A percentile compares a stretch with the other conserved stretches of the same genome.
These are phyloP conservation scores for Pteruthius melanotis DNA, from an alignment of 2,113 vertebrate genomes.

Conservation along the genomic window DNA sequence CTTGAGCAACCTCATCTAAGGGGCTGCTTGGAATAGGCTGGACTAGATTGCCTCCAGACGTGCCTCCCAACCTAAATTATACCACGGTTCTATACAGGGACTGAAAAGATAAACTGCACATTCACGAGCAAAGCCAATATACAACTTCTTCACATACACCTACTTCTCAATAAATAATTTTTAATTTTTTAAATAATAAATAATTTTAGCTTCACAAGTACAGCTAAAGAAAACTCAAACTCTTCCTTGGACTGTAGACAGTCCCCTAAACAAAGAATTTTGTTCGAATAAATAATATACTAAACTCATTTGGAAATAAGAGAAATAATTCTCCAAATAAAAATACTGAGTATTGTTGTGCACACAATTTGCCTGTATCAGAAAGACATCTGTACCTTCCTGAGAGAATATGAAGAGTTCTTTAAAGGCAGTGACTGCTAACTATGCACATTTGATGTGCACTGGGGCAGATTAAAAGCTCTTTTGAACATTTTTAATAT, in stretches of 20 bases:
- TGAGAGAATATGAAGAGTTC: neutral
- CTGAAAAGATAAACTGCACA: neutral
- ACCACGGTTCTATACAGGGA: neutral
- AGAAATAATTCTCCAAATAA: neutral
- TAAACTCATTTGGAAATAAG: neutral
- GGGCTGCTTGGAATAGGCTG: neutral
- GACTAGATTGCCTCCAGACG: neutral
- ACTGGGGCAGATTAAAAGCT: neutral
- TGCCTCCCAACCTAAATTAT: neutral
- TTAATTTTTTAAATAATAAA: neutral
- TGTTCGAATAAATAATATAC: neutral
- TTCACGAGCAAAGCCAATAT: neutral
- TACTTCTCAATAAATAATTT: neutral
- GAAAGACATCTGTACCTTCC: neutral
- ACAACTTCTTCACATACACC: neutral
- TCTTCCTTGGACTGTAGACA: neutral
- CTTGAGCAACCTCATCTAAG: neutral
- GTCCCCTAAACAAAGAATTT: neutral
- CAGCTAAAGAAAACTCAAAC: neutral
- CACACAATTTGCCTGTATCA: neutral
- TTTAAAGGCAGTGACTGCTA: neutral
- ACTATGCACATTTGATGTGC: neutral
- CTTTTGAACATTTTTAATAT: neutral
- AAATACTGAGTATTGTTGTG: neutral
- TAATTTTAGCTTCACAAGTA: neutral